phyloP scores from a whole-genome alignment of 2,797 vertebrate genomes.

The Scyliorhinus canicula region DNA sequence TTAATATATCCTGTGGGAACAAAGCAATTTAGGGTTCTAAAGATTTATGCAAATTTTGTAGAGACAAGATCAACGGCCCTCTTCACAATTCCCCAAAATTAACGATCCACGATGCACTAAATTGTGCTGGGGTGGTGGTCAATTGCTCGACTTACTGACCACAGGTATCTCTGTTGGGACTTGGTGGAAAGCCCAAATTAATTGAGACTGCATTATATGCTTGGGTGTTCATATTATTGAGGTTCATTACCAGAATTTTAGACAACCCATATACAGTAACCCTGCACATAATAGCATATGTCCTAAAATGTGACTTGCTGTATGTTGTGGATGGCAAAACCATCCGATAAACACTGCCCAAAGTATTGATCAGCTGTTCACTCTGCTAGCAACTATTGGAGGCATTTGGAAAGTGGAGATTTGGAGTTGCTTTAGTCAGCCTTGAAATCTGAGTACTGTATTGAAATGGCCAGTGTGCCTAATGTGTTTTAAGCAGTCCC shows the following conservation, averaged over 20 bases:
- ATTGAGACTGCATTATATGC: neutral
- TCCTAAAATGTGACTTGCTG: no score
- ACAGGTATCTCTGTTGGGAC: neutral
- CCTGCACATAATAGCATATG: neutral
- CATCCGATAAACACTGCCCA: neutral
- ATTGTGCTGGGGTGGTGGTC: neutral
- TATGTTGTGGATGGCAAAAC: neutral
- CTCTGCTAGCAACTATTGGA: no score
- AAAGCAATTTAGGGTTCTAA: neutral
- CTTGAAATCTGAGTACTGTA: neutral
- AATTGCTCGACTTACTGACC: neutral
- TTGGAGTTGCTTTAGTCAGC: neutral
- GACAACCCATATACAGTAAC: neutral
- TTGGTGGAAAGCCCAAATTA: neutral
- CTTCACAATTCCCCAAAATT: neutral
- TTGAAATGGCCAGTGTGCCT: neutral
- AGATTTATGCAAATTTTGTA: neutral
- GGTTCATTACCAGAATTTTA: neutral
- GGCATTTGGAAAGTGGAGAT: no score
- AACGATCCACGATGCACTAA: neutral
- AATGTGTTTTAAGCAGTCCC: neutral
- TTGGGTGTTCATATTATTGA: neutral
- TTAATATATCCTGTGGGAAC: neutral
- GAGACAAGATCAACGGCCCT: neutral
- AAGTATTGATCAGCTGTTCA: neutral